A percentile compares a stretch with the other conserved stretches of the same genome.
Conservation (phyloP, 1,140 invertebrate species). For the Ceratina calcarata region DNA sequence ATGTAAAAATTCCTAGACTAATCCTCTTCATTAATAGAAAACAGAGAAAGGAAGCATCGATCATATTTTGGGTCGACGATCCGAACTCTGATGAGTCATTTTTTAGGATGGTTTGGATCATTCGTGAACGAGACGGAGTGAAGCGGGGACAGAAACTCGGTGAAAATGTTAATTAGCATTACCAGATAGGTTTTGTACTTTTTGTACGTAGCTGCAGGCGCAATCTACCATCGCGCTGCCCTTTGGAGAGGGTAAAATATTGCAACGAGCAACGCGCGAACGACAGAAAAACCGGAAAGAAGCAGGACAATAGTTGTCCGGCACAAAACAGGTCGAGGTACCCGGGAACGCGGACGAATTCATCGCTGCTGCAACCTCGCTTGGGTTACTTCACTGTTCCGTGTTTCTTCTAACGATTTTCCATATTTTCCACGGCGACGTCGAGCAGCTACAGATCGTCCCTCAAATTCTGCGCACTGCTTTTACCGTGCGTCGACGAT, state of each 20-base stretch:
- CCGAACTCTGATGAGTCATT: too few species aligned
- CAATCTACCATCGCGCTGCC: slow-evolving; percentile 43
- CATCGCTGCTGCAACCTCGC: slow-evolving; percentile 37
- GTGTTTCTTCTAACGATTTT: slow-evolving; percentile 66
- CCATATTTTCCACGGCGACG: slow-evolving; percentile 56
- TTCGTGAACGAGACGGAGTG: too few species aligned
- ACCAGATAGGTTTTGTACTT: slow-evolving; percentile 4
- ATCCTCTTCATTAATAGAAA: too few species aligned
- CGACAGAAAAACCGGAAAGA: slow-evolving; percentile 47
- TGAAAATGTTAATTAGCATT: slow-evolving; percentile 61
- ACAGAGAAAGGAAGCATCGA: too few species aligned
- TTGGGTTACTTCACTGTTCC: slow-evolving; percentile 45
- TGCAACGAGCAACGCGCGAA: slow-evolving; percentile 52
- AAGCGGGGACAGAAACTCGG: not conserved
- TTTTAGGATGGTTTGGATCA: too few species aligned
- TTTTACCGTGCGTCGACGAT: not conserved
- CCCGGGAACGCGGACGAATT: slow-evolving; percentile 43
- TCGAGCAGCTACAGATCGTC: slow-evolving; percentile 1
- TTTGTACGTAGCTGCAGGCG: slow-evolving; percentile 7
- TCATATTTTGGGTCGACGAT: too few species aligned
- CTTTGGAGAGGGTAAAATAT: slow-evolving; percentile 58
- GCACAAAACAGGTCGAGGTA: slow-evolving; percentile 16
- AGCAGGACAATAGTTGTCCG: slow-evolving; percentile 49
- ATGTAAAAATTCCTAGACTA: too few species aligned
- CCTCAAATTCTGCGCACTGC: slow-evolving; percentile 21